Conservation (phyloP, 2,888 invertebrate genomes). For the Nomada lathburiana region DNA sequence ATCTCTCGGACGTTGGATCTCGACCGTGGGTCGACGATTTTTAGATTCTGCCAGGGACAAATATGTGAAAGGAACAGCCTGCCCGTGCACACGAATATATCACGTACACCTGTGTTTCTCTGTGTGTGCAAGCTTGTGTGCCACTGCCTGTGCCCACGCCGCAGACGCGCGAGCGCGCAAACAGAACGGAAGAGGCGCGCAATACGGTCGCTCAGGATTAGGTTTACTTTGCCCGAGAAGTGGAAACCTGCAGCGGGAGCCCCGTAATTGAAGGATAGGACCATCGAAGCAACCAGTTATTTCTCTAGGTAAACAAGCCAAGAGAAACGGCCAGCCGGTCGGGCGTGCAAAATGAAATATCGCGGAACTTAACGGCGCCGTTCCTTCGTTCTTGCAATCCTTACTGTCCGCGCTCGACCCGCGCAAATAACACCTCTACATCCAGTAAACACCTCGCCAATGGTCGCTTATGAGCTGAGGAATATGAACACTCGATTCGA, state of each 20-base stretch:
- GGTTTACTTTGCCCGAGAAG: slow-evolving; percentile 68
- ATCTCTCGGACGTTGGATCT: slow-evolving; percentile 14
- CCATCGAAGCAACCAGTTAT: slow-evolving; percentile 68
- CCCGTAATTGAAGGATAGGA: slow-evolving; percentile 69
- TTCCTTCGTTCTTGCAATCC: slow-evolving; percentile 31
- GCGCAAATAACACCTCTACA: slow-evolving; percentile 56
- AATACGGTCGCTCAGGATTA: slow-evolving; percentile 62
- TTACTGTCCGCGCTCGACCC: slow-evolving; percentile 32
- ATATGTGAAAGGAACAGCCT: slow-evolving; percentile 28
- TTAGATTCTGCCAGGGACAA: slow-evolving; percentile 31
- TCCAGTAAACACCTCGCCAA: slow-evolving; percentile 40
- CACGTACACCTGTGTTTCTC: not conserved
- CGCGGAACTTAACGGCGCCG: slow-evolving; percentile 61
- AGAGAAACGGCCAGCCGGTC: slow-evolving; percentile 58
- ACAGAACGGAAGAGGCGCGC: slow-evolving; percentile 54
- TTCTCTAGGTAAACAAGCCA: slow-evolving; percentile 67
- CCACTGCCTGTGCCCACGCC: slow-evolving; percentile 15
- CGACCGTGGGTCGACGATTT: slow-evolving; percentile 17
- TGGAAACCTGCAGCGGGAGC: slow-evolving; percentile 61
- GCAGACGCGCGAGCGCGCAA: slow-evolving; percentile 37
- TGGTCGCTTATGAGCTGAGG: slow-evolving; percentile 22
- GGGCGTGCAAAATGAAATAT: slow-evolving; percentile 71
- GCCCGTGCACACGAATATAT: not conserved
- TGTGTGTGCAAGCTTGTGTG: not conserved
- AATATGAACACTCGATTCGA: slow-evolving; percentile 14